Evolutionary conservation across 2,888 invertebrate species (phyloP), one percentile per base, ranked within the genome.

Genomic region (Corythucha ciliata): DNA sequence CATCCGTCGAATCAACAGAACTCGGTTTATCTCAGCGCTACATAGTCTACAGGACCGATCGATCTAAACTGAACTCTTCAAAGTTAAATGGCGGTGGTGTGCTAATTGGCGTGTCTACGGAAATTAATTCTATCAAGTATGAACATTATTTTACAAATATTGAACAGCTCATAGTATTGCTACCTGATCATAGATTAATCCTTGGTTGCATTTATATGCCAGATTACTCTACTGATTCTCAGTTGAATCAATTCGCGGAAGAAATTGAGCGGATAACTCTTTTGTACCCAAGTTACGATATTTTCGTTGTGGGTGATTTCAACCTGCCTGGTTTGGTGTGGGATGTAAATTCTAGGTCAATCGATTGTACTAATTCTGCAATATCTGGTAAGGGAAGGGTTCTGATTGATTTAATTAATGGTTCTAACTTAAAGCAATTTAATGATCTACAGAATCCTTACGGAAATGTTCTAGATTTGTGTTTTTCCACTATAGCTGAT

Each of bases 291-390:
- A 16, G n/a, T 4, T 42, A 26, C 22, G 26, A n/a, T 4, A 42
- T 42, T 42, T 42, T 7, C 5, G 24, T 42, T 7, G 26, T 42
- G 4, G 42, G 42, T 25, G 22, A 42, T 16, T 42, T 42, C 42
- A 22, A 42, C 22, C n/a, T 42, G 7, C 25, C 42, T n/a, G 18
- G 25, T 21, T 16, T 42, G 8, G 20, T 24, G 10, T 7, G 36
- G 8, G 8, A 29, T n/a, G n/a, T n/a, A n/a, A n/a, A n/a, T n/a
- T n/a, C n/a, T n/a, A n/a, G n/a, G n/a, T n/a, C n/a, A n/a, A n/a
- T n/a, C n/a, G n/a, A n/a, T n/a, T n/a, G n/a, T n/a, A n/a, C n/a
- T n/a, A n/a, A n/a, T n/a, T n/a, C n/a, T n/a, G n/a, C n/a, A n/a
- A n/a, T n/a, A n/a, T n/a, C n/a, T n/a, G n/a, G n/a, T n/a, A n/a